Conservation (phyloP, 2,113 vertebrate genomes). For the Choloepus hoffmanni region DNA sequence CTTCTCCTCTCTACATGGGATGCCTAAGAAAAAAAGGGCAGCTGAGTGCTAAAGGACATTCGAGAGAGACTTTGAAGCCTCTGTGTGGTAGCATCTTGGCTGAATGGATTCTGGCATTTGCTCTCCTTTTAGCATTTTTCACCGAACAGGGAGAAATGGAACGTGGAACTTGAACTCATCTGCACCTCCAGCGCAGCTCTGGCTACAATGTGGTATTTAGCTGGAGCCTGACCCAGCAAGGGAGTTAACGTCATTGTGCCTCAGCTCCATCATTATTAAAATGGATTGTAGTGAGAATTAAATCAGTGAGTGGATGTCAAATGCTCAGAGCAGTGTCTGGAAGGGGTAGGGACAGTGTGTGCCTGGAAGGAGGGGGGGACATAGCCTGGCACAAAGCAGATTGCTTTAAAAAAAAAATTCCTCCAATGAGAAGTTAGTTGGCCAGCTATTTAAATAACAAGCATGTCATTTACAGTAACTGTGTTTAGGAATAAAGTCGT, state of each 20-base stretch:
- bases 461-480: not conserved
- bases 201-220: not conserved
- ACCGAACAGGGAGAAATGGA: not conserved
- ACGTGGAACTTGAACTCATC: not conserved
- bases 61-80: not conserved
- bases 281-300: not conserved
- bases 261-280: not conserved
- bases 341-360: too few relatives aligned
- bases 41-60: not conserved
- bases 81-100: not conserved
- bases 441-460: constrained; percentile 10
- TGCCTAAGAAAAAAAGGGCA: not conserved
- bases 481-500: not conserved
- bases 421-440: not conserved
- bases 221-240: not conserved
- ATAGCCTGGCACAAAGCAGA: constrained; percentile 17
- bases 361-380: too few relatives aligned
- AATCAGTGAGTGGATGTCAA: not conserved
- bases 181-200: not conserved
- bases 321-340: not conserved
- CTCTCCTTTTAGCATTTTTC: constrained; percentile 21
- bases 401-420: not conserved
- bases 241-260: not conserved
- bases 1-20: not conserved
- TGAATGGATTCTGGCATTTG: not conserved